Conservation (phyloP, 2,797 vertebrate genomes). For the Silurus lanzhouensis region DNA sequence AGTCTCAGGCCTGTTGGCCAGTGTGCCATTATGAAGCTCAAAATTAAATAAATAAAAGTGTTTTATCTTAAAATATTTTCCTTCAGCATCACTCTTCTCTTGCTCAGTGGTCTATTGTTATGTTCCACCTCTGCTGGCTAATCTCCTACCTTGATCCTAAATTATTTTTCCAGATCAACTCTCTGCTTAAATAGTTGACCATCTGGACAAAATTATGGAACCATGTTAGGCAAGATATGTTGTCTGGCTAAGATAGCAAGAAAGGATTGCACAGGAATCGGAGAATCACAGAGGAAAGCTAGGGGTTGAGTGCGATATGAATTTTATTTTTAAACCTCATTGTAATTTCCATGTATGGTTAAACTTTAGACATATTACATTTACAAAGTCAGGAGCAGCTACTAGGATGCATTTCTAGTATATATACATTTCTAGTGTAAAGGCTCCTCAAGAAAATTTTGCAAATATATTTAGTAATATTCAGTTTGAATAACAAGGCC, state of each 20-base stretch:
- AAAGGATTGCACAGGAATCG: not conserved
- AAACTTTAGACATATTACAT: not conserved
- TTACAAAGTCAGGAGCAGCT: not conserved
- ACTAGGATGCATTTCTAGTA: not conserved
- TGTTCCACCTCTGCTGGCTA: not conserved
- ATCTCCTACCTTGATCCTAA: conserved; percentile 4
- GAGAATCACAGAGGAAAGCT: not conserved
- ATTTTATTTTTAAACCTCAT: not conserved
- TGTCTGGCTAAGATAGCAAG: not conserved
- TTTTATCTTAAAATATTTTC: conserved; percentile 5
- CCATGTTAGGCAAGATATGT: conserved; percentile 11
- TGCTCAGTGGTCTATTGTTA: not conserved
- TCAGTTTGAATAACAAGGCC: not conserved
- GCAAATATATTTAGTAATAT: not conserved
- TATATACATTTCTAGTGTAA: not conserved
- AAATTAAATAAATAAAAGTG: not conserved
- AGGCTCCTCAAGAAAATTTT: not conserved
- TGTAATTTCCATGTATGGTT: not conserved
- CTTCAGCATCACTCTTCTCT: not conserved
- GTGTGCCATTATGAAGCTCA: not conserved
- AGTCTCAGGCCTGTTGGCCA: not conserved
- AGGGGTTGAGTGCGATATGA: not conserved
- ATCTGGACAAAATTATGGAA: conserved; percentile 20
- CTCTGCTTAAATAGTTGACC: conserved; percentile 20
- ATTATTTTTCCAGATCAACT: conserved; percentile 15